Base-by-base conservation (phyloP, 2,113 vertebrate species). In the Aldabrachelys gigantea region DNA sequence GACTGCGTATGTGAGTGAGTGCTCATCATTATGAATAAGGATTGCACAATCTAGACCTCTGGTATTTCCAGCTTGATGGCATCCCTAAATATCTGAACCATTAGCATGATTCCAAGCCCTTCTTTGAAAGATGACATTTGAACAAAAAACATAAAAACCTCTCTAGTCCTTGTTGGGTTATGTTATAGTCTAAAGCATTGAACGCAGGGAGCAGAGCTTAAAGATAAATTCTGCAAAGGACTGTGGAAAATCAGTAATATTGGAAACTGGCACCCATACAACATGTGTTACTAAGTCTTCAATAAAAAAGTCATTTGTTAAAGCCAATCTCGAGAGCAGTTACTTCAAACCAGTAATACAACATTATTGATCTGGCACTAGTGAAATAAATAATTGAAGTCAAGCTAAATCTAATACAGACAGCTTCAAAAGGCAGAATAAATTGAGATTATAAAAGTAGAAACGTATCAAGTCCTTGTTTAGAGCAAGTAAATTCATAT, bases 331-430 rank as follows among this genome's bases (percentile, higher is more conserved):
- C 76, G 89, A 89, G 35, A 91, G 47, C 2, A 72, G 69, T 80
- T 69, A 69, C n/a, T 94, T 94, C 90, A 93, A 92, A 95, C 59
- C 9, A 91, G 31, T 41, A 94, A 52, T 44, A 21, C 59, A 49
- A 8, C 85, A 22, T 31, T 85, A 54, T 87, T 91, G 80, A 89
- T 89, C 54, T 85, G 9, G 11, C 54, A 25, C 41, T 76, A 91
- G 13, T 44, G 86, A 92, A 91, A 93, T 49, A 88, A 90, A 92
- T 49, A 91, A 89, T 65, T 27, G 0, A 69, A 85, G 6, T 19
- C 38, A 59, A 56, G 38, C 27, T 90, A 59, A 87, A 54, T 2
- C 3, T 81, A 84, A 83, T 87, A 62, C 27, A 81, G 79, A 3
- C 4, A 75, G 24, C 31, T 80, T 47, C 35, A 83, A 88, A 91